A percentile compares a stretch with the other conserved stretches of the same genome.
phyloP scores from a whole-genome alignment of 2,888 invertebrate species.

The Salpingus planirostris region DNA sequence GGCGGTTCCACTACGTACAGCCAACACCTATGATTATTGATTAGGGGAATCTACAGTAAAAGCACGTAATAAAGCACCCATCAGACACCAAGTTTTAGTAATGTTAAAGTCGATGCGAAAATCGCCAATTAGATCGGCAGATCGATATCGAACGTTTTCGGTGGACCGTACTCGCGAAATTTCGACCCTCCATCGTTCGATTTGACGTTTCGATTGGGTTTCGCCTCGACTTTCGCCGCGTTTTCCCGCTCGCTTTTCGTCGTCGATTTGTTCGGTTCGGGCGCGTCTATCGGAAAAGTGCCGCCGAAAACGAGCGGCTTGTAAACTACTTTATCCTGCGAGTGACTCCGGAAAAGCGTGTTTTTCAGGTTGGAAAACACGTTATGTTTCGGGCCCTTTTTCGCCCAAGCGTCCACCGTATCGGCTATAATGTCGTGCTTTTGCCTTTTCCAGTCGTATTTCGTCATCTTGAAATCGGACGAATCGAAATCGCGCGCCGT shows the following conservation, averaged over 20 bases:
- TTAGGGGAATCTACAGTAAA: no score
- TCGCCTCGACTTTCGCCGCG: not conserved
- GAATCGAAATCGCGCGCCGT: conserved; percentile 36
- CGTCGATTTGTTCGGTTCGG: conserved; percentile 36
- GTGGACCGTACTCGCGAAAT: conserved; percentile 41
- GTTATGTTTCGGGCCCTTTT: conserved; percentile 30
- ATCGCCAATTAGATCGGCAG: conserved; percentile 41
- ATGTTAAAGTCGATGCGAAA: no score
- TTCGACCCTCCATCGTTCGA: conserved; percentile 24
- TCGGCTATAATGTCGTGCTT: conserved; percentile 50
- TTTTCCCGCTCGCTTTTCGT: conserved; percentile 9
- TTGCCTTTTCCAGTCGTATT: conserved; percentile 27
- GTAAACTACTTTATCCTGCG: conserved; percentile 37
- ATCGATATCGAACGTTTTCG: conserved; percentile 51
- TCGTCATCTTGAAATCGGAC: conserved; percentile 29
- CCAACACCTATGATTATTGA: no score
- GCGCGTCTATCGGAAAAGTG: conserved; percentile 78
- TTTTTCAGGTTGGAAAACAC: conserved; percentile 36
- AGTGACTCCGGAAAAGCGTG: conserved; percentile 33
- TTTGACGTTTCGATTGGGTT: no score
- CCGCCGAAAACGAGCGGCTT: conserved; percentile 74
- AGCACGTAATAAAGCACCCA: no score
- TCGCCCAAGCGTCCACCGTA: conserved; percentile 57
- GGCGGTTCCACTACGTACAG: no score
- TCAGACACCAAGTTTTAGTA: no score